Base-by-base conservation (phyloP, 2,113 vertebrate genomes). In the Gasterosteus aculeatus region DNA sequence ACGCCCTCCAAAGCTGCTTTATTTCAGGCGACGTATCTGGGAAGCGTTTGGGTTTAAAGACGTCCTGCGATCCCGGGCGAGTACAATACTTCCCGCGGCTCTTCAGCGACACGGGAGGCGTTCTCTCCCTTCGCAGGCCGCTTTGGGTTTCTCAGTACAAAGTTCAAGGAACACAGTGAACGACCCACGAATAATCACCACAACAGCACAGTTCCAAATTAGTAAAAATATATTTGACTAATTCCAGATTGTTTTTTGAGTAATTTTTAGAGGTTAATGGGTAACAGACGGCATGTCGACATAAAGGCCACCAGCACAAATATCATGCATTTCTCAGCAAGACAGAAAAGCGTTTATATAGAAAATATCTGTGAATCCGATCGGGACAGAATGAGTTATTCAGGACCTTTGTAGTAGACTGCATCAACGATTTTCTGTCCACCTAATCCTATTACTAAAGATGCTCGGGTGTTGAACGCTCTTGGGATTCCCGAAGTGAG, bases 31-130 rank as follows among this genome's bases (percentile, higher is more conserved):
- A 3, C 1, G n/a, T 54, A 31, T 76, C 49, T 54, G 59, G 38
- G 18, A 63, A 16, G 63, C n/a, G 44, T 38, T 39, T 0, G 7
- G 9, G 39, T 80, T 82, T 87, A 91, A 87, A 90, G 74, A 4
- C 67, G 76, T 71, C 65, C 80, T 0, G 3, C 22, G 61, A 67
- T 63, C 26, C 41, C 7, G 0, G 19, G 44, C 69, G 51, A 69
- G 49, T 18, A 26, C 5, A 64, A 61, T 65, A 26, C 39, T 19
- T 33, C 66, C 1, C 1, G 22, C 74, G 74, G 65, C 68, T 64
- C 15, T 5, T 10, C 16, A 29, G 9, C 26, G 44, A 61, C 56
- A 66, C 12, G 10, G 15, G 69, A 75, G 54, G 59, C 1, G 11
- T 9, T 63, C 19, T 29, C 14, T 51, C 59, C 72, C 12, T 47